Conservation (phyloP, 2,797 vertebrate species). For the Helostoma temminkii region DNA sequence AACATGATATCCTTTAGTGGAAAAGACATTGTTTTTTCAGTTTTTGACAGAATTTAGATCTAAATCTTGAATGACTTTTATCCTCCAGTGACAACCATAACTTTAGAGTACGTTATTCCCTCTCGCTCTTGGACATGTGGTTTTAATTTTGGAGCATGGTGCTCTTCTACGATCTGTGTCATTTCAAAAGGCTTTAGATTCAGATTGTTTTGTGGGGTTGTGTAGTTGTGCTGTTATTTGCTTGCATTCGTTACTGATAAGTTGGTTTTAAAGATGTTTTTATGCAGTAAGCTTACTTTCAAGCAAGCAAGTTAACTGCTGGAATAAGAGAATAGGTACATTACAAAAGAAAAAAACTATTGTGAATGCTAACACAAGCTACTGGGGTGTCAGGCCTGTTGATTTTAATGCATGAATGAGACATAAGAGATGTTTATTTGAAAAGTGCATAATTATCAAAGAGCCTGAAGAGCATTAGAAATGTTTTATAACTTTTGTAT, state of each 20-base stretch:
- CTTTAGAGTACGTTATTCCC: constrained; percentile 19
- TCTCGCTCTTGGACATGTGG: constrained; percentile 22
- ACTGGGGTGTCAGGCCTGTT: constrained; percentile 29
- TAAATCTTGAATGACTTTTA: constrained; percentile 17
- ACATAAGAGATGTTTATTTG: constrained; percentile 13
- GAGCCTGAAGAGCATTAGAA: neutral
- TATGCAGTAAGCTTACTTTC: constrained; percentile 52
- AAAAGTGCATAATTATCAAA: constrained; percentile 4
- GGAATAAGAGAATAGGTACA: constrained; percentile 72
- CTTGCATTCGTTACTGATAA: constrained; percentile 46
- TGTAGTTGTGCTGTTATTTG: constrained; percentile 60
- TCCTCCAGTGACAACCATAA: constrained; percentile 18
- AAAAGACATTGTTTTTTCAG: constrained; percentile 16
- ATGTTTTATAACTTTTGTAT: no score
- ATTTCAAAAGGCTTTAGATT: constrained; percentile 56
- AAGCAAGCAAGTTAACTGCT: no score
- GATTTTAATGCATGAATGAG: constrained; percentile 41
- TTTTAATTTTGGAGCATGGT: no score
- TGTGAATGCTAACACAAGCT: constrained; percentile 50
- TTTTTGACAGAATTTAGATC: constrained; percentile 23
- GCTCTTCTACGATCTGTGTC: no score
- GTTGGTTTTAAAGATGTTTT: constrained; percentile 55
- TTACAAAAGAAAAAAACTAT: constrained; percentile 63
- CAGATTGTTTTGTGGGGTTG: constrained; percentile 49
- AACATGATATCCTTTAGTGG: neutral